These are phyloP conservation scores for Micropterix aruncella DNA, from an alignment of 2,888 invertebrate genomes.

Conservation along the genomic window DNA sequence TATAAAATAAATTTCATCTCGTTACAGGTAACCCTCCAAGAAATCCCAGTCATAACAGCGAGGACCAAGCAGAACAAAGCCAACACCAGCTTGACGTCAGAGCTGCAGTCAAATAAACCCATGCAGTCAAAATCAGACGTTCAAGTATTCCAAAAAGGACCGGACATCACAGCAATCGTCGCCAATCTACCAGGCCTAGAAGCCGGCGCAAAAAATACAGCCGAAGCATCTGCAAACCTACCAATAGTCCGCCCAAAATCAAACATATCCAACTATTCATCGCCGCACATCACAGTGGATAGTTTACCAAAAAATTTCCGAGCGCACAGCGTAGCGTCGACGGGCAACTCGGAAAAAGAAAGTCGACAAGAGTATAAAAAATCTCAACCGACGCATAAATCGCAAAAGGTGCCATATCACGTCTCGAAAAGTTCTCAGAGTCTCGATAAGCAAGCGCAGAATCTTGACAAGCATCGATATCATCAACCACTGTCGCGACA, in stretches of 20 bases:
- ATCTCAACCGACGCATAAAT: conserved; percentile 15
- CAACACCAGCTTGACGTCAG: conserved; percentile 54
- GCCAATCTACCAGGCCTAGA: conserved; percentile 46
- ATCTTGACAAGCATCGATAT: conserved; percentile 18
- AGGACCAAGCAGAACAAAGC: conserved; percentile 51
- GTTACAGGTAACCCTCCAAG: conserved; percentile 10
- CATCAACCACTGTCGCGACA: conserved; percentile 34
- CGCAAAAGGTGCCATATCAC: conserved; percentile 14
- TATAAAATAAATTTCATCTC: too few relatives aligned
- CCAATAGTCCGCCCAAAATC: conserved; percentile 38
- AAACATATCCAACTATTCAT: conserved; percentile 41
- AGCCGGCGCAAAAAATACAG: conserved; percentile 21
- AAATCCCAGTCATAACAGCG: too few relatives aligned
- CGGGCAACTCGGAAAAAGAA: not conserved
- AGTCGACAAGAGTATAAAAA: conserved; percentile 18
- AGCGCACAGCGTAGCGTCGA: conserved; percentile 9
- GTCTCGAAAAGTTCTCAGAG: conserved; percentile 33
- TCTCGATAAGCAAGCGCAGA: conserved; percentile 26
- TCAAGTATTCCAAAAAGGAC: conserved; percentile 65
- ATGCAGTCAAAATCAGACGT: conserved; percentile 36
- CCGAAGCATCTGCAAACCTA: conserved; percentile 23
- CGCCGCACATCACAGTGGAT: conserved; percentile 27
- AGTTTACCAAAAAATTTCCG: conserved; percentile 16
- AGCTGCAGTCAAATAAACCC: conserved; percentile 24
- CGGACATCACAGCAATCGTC: conserved; percentile 63